phyloP scores from a whole-genome alignment of 2,113 vertebrate genomes.

The Donacobius atricapilla region DNA sequence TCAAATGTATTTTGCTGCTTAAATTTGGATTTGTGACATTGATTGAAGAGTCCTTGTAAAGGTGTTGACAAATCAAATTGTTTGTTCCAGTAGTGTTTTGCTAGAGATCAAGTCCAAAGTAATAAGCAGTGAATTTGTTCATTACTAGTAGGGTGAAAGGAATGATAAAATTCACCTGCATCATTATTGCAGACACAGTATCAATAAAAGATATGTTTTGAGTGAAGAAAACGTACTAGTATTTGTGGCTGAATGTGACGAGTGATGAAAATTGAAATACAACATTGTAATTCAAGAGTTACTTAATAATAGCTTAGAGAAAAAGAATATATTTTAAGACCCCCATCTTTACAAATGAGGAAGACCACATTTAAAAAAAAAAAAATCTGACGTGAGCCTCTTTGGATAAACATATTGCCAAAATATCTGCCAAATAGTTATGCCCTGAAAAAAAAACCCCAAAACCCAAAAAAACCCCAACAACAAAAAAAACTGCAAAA shows the following conservation, averaged over 20 bases:
- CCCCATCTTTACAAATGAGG: not conserved
- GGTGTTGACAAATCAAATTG: slow-evolving; percentile 99
- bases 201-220: slow-evolving; percentile 72
- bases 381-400: not conserved
- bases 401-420: not conserved
- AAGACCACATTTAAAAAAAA: not conserved
- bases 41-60: slow-evolving; percentile 99
- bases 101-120: slow-evolving; percentile 99
- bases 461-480: too few species aligned
- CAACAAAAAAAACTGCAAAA: too few species aligned
- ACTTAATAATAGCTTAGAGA: slow-evolving; percentile 27
- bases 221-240: slow-evolving; percentile 64
- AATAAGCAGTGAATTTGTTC: slow-evolving; percentile 99
- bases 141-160: slow-evolving; percentile 88
- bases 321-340: not conserved
- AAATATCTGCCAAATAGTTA: not conserved
- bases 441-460: too few species aligned
- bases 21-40: slow-evolving; percentile 99
- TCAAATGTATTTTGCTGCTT: slow-evolving; percentile 99
- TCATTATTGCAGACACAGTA: slow-evolving; percentile 75
- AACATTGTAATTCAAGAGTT: not conserved
- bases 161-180: slow-evolving; percentile 85
- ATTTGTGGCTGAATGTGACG: slow-evolving; percentile 11
- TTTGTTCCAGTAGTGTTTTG: slow-evolving; percentile 99
- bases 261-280: not conserved